Evolutionary conservation across 2,797 vertebrate genomes (phyloP), one percentile per base, ranked within the genome.

Genomic region (Eurystomus glaucurus): DNA sequence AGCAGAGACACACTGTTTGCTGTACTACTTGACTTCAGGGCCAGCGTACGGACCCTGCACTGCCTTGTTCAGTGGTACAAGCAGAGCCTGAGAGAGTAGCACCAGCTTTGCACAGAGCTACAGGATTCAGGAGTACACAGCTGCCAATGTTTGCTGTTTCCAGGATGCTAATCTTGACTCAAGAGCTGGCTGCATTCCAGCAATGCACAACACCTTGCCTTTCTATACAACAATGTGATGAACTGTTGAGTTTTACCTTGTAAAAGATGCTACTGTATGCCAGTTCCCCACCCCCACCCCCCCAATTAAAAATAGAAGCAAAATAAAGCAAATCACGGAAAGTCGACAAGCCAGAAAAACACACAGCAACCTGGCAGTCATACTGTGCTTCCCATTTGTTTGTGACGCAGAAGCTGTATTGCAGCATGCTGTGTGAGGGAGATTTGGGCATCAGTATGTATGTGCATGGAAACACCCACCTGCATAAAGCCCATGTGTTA

Each of bases 161-260:
- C 70, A 89, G 74, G 80, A 85, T 41, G 80, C 58, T 79, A 60
- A 87, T 96, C 94, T 82, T 83, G 77, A 79, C 77, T 94, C 1
- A 0, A 82, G 88, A 85, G 66, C 64, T 91, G 80, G 83, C 77
- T 33, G 84, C 58, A 5, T 76, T 93, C 92, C 93, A 91, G 74
- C 64, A 37, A 16, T 7, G 51, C 66, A 41, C 82, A 78, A 20
- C 45, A 25, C 79, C 88, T 79, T 51, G 55, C 68, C 28, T 83
- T 90, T 62, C 84, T 15, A 0, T 64, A 16, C 3, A 85, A 52
- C 25, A 20, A 16, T 3, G 28, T 3, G 2, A 89, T 9, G 45
- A 82, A 37, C 55, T 16, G 25, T 25, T 52, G 4, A 1, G 35
- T 29, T 88, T 81, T 33, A 16, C 43, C 14, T 7, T 17, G 17